Conservation (phyloP, 2,797 vertebrate genomes). For the Oreortyx pictus region DNA sequence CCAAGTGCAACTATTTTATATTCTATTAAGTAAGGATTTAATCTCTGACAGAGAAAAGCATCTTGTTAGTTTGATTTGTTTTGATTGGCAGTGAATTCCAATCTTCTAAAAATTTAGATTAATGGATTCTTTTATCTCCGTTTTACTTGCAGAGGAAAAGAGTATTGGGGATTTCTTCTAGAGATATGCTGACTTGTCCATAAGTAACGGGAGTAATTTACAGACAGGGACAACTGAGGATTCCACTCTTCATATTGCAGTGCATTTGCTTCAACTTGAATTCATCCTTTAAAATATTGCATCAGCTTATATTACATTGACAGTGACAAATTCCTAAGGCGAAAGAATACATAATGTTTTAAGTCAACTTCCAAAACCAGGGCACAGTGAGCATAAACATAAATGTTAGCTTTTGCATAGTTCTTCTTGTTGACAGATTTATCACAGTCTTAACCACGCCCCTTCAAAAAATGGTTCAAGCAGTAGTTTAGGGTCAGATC, state of each 20-base stretch:
- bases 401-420: neutral
- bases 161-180: conserved; percentile 43
- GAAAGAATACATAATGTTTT: conserved; percentile 22
- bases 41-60: conserved; percentile 58
- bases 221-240: neutral
- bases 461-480: neutral
- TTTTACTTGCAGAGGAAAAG: conserved; percentile 28
- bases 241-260: conserved; percentile 33
- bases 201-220: conserved; percentile 45
- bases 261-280: conserved; percentile 45
- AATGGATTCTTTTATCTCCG: conserved; percentile 65
- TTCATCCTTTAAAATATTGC: conserved; percentile 36
- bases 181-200: conserved; percentile 48
- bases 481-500: neutral
- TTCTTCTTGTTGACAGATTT: conserved; percentile 16
- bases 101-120: conserved; percentile 64
- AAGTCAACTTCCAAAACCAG: conserved; percentile 41
- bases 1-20: conserved; percentile 43
- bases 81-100: conserved; percentile 59
- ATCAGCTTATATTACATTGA: conserved; percentile 40
- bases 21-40: conserved; percentile 59
- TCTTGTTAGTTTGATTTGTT: conserved; percentile 50
- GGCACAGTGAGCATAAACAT: neutral
- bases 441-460: neutral
- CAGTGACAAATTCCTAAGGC: conserved; percentile 50